Evolutionary conservation across 2,797 vertebrate species (phyloP).

Genomic region (Aldrovandia affinis): DNA sequence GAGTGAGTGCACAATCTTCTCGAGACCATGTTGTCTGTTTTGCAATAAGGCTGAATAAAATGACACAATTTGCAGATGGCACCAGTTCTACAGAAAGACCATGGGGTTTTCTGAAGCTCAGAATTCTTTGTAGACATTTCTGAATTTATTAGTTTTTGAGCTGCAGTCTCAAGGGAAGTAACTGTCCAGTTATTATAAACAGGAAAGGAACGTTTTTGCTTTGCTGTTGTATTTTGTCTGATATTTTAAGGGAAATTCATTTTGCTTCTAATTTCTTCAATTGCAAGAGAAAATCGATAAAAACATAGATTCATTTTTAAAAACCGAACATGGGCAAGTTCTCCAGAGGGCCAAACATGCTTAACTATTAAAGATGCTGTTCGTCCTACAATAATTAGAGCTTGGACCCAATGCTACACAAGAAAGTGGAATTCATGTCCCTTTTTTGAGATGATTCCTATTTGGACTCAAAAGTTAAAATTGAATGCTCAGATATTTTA

Average conservation of each 20-base stretch:
- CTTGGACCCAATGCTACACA: neutral
- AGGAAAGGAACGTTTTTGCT: constrained; percentile 39
- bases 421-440: neutral
- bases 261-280: constrained; percentile 55
- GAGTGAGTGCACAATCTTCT: neutral
- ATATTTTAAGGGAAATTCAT: constrained; percentile 50
- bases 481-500: neutral
- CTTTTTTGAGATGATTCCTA: neutral
- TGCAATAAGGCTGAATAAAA: neutral
- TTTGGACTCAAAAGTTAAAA: neutral
- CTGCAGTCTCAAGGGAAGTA: constrained; percentile 44
- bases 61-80: neutral
- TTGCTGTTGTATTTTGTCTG: constrained; percentile 34
- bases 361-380: constrained; percentile 20
- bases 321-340: constrained; percentile 29
- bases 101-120: constrained; percentile 37
- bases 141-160: constrained; percentile 56
- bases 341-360: constrained; percentile 14
- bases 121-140: constrained; percentile 39
- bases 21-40: neutral
- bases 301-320: constrained; percentile 41
- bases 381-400: neutral
- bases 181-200: constrained; percentile 52
- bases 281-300: constrained; percentile 51
- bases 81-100: neutral